These are phyloP conservation scores for Mamestra configurata DNA, from an alignment of 1,140 invertebrate species.

Conservation along the genomic window DNA sequence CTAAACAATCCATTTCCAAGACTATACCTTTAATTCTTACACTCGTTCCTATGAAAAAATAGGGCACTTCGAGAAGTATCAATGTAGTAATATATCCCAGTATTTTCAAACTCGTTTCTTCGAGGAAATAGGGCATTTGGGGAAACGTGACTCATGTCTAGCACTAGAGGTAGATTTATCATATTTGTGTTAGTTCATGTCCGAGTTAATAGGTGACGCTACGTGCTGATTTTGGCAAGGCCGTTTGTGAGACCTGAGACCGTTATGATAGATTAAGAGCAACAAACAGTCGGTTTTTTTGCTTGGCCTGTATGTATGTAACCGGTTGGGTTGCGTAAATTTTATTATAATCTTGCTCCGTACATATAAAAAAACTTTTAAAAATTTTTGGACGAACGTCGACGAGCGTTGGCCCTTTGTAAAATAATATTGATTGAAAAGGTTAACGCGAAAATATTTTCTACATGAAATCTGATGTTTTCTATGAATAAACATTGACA, in stretches of 20 bases:
- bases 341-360: too few species aligned
- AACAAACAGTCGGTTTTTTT: background rate
- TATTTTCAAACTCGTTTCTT: background rate
- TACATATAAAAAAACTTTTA: too few species aligned
- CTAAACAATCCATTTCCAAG: too few species aligned
- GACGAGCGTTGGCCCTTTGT: too few species aligned
- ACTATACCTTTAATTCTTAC: too few species aligned
- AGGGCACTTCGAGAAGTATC: background rate
- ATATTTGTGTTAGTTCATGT: conserved; percentile 16
- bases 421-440: too few species aligned
- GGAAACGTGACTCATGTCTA: background rate
- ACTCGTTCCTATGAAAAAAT: background rate
- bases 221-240: conserved; percentile 28
- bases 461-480: background rate
- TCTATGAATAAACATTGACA: background rate
- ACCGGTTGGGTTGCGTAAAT: too few species aligned
- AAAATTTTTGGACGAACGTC: too few species aligned
- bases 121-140: background rate
- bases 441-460: too few species aligned
- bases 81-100: background rate
- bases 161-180: background rate
- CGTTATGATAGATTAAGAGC: background rate
- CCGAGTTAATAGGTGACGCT: conserved; percentile 10
- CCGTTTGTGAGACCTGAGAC: background rate
- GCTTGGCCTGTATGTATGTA: too few species aligned